These are phyloP conservation scores for Rambutsinella grinnellia DNA, from an alignment of 2,888 invertebrate genomes.

Conservation along the genomic window DNA sequence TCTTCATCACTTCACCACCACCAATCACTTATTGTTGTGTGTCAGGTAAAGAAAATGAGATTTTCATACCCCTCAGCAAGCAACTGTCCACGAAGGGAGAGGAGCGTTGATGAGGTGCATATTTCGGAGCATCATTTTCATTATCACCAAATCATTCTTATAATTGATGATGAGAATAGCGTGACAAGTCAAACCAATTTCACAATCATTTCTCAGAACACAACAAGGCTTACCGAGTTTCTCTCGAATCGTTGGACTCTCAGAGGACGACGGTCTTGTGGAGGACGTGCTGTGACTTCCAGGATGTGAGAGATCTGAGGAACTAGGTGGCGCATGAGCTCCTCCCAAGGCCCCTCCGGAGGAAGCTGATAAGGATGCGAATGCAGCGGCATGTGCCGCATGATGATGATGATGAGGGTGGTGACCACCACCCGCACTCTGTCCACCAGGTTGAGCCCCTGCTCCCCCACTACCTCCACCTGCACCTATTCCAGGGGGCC, in stretches of 20 bases:
- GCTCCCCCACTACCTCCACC: slow-evolving; percentile 69
- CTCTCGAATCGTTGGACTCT: slow-evolving; percentile 64
- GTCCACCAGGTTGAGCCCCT: slow-evolving; percentile 70
- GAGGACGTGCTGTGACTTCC: slow-evolving; percentile 66
- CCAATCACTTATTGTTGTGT: slow-evolving; percentile 16
- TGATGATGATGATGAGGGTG: slow-evolving; percentile 32
- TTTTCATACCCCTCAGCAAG: slow-evolving; percentile 56
- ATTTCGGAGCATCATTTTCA: slow-evolving; percentile 41
- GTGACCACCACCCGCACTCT: slow-evolving; percentile 68
- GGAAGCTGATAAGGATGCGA: slow-evolving; percentile 56
- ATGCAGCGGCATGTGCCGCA: slow-evolving; percentile 56
- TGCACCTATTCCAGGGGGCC: slow-evolving; percentile 71
- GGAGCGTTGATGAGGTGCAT: slow-evolving; percentile 34
- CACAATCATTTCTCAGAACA: not conserved
- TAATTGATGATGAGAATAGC: slow-evolving; percentile 16
- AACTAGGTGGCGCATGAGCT: slow-evolving; percentile 67
- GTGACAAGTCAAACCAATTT: not conserved
- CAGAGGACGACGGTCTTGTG: slow-evolving; percentile 66
- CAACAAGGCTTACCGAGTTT: slow-evolving; percentile 57
- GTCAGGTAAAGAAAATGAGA: slow-evolving; percentile 56
- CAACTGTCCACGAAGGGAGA: slow-evolving; percentile 5
- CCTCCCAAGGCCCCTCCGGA: slow-evolving; percentile 61
- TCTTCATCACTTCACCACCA: slow-evolving; percentile 10
- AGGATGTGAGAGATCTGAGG: slow-evolving; percentile 69
- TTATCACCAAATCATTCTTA: slow-evolving; percentile 44